Evolutionary conservation across 2,888 invertebrate species (phyloP).

Genomic region (Tolmerus cingulatus): DNA sequence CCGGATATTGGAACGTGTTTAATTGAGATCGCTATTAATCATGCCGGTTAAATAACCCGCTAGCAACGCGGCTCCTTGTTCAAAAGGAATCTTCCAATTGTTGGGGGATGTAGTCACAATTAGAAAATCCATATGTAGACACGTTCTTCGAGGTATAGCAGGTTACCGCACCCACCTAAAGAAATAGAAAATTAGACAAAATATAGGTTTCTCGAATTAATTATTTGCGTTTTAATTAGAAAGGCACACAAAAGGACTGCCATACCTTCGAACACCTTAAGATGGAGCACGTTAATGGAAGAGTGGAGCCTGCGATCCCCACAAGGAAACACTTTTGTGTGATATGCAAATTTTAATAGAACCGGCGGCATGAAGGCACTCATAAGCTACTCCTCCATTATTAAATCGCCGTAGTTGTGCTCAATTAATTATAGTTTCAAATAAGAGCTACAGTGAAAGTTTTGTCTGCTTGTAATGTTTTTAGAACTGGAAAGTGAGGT

Average conservation of each 20-base stretch:
- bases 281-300: not conserved
- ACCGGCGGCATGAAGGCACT: not conserved
- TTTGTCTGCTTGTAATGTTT: not conserved
- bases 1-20: constrained; percentile 37
- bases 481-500: not conserved
- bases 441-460: constrained; percentile 10
- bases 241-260: constrained; percentile 31
- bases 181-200: constrained; percentile 43
- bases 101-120: not conserved
- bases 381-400: not conserved
- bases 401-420: constrained; percentile 3
- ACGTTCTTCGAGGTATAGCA: not conserved
- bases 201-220: constrained; percentile 43
- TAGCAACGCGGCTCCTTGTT: not conserved
- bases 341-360: constrained; percentile 35
- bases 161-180: not conserved
- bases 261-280: constrained; percentile 23
- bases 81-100: constrained; percentile 4
- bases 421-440: constrained; percentile 38
- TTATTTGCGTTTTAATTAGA: constrained; percentile 46
- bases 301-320: not conserved
- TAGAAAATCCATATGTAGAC: not conserved
- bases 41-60: constrained; percentile 28
- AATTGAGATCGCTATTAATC: constrained; percentile 43
- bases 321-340: not conserved